Percentiles rank a stretch among this genome's conserved stretches.
These are phyloP conservation scores for Micrasema longulum DNA, from an alignment of 1,140 invertebrate genomes.

Conservation along the genomic window DNA sequence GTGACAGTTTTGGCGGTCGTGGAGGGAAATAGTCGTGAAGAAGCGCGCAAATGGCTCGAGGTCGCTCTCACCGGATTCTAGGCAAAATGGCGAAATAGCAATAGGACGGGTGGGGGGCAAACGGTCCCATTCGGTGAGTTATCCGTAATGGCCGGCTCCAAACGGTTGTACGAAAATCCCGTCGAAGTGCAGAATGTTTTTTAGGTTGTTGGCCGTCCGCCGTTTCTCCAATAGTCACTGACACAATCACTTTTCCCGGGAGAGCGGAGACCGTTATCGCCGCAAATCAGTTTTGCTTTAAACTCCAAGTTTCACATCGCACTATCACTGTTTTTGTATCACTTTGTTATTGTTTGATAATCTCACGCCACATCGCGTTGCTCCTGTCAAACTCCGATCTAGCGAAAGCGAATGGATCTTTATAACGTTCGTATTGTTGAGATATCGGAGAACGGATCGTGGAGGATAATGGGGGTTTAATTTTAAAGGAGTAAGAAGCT, in stretches of 20 bases:
- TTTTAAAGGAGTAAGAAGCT: too few species aligned
- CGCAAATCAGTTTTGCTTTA: conserved; percentile 9
- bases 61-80: conserved; percentile 22
- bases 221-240: too few species aligned
- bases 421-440: too few species aligned
- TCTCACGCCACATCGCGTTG: conserved; percentile 14
- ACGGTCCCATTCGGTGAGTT: not conserved
- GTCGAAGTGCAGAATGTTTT: too few species aligned
- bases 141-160: not conserved
- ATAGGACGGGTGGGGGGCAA: not conserved
- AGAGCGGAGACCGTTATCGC: conserved; percentile 19
- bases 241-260: conserved; percentile 28
- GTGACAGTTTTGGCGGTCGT: not conserved
- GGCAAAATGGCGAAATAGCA: conserved; percentile 29
- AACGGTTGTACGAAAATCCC: not conserved
- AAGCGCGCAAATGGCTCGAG: not conserved
- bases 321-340: conserved; percentile 28
- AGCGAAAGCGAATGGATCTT: not conserved
- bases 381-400: conserved; percentile 11
- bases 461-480: too few species aligned
- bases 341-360: conserved; percentile 26
- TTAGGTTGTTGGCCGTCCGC: too few species aligned
- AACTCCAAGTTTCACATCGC: conserved; percentile 29
- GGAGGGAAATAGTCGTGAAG: not conserved
- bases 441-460: too few species aligned